Evolutionary conservation across 2,888 invertebrate species (phyloP), one percentile per base, ranked within the genome.

Genomic region (Amphipoea lucens): DNA sequence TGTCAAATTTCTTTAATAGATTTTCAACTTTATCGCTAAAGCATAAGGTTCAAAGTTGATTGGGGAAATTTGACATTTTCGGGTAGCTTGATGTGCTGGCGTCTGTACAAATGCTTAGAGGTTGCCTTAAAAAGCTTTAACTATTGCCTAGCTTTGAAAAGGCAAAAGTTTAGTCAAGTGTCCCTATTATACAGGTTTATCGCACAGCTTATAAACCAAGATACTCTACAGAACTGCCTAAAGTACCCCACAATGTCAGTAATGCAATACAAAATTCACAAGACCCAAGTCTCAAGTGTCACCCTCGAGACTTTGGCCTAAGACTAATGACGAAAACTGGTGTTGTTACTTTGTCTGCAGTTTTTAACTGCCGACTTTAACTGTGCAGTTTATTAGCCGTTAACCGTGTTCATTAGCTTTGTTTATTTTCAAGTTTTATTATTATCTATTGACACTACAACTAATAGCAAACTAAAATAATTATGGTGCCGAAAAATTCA

Each of bases 321-420:
- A 45, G 45, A 81, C 63, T 74, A 67, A 84, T 78, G 83, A 65
- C 12, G 42, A 73, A 78, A 82, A 71, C 83, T 86, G 71, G 45
- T 70, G 57, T 65, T 76, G 75, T 78, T 82, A 76, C 45, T 78
- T 63, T 29, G 54, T 74, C 54, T 78, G 57, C 74, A 87, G 76
- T 80, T 76, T 85, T 87, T 76, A 85, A 87, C 85, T 57, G 68
- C n/a, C 6, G 17, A 48, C 70, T 84, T 73, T 65, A 84, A 79
- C 65, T 42, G 40, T 67, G 67, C 70, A 70, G 70, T 85, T 76
- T 71, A 85, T 80, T 54, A 54, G 60, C 40, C 70, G 76, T 87
- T 85, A 23, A 85, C 70, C 1, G 40, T 42, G 60, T 6, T 40
- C 17, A 62, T 76, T 36, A n/a, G 40, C 36, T 67, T 65, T 60